These are phyloP conservation scores for Hybognathus amarus DNA, from an alignment of 2,797 vertebrate genomes.

Conservation along the genomic window DNA sequence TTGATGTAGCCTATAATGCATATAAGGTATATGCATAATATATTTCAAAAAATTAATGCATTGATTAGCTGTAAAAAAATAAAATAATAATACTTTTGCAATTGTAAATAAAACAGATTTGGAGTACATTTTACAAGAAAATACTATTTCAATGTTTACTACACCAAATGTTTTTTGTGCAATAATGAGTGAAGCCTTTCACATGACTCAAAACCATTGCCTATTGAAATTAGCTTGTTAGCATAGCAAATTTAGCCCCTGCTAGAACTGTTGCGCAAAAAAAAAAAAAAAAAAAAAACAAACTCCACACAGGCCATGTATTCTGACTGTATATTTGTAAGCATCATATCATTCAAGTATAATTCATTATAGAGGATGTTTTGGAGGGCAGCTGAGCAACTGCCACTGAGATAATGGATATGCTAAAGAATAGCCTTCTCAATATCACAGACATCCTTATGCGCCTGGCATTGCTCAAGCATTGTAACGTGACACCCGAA, in stretches of 20 bases:
- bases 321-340: neutral
- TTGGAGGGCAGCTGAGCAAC: neutral
- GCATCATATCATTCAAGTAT: neutral
- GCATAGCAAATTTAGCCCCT: neutral
- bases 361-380: slow-evolving; percentile 16
- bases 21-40: neutral
- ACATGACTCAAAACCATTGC: neutral
- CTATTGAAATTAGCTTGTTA: neutral
- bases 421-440: slow-evolving; percentile 1
- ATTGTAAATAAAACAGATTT: no score
- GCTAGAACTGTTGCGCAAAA: neutral
- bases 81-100: no score
- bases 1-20: neutral
- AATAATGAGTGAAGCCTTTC: neutral
- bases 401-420: slow-evolving; percentile 14
- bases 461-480: neutral
- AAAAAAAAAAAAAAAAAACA: neutral
- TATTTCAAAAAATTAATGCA: no score
- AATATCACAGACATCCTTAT: neutral
- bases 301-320: neutral
- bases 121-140: no score
- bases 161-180: neutral
- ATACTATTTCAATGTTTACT: no score
- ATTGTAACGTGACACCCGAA: neutral
- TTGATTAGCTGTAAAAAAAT: no score